Evolutionary conservation across 2,888 invertebrate genomes (phyloP).

Genomic region (Xestia rhomboidea): DNA sequence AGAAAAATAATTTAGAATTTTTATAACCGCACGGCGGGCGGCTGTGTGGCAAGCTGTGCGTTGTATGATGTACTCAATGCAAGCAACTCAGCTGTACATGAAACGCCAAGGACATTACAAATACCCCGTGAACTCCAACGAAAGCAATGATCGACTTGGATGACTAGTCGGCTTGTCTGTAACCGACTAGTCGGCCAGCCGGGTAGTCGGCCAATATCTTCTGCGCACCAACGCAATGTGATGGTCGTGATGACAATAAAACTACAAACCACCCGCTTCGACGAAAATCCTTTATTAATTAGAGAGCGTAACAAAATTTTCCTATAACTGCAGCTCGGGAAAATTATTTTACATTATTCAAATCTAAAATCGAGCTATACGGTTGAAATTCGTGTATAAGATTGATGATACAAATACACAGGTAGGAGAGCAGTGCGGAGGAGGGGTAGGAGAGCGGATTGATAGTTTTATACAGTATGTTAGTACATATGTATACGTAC

Average conservation of each 20-base stretch:
- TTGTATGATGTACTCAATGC: neutral
- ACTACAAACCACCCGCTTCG: neutral
- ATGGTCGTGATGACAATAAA: neutral
- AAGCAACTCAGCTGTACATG: neutral
- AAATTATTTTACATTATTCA: neutral
- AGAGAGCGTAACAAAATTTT: neutral
- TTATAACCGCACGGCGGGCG: neutral
- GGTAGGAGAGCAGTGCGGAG: neutral
- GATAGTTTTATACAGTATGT: neutral
- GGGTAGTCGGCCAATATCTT: neutral
- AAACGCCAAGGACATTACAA: neutral
- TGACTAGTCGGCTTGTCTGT: neutral
- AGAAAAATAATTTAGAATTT: neutral
- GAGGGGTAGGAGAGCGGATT: neutral
- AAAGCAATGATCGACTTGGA: neutral
- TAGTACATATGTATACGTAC: neutral
- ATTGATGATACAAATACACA: neutral
- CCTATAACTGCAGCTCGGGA: conserved; percentile 1
- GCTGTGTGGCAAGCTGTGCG: neutral
- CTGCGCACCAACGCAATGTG: neutral
- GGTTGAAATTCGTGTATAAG: neutral
- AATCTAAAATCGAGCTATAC: neutral
- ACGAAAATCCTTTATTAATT: conserved; percentile 18
- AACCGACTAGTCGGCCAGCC: neutral
- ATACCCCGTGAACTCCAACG: neutral